phyloP scores from a whole-genome alignment of 2,888 invertebrate genomes.

The Leucania comma region DNA sequence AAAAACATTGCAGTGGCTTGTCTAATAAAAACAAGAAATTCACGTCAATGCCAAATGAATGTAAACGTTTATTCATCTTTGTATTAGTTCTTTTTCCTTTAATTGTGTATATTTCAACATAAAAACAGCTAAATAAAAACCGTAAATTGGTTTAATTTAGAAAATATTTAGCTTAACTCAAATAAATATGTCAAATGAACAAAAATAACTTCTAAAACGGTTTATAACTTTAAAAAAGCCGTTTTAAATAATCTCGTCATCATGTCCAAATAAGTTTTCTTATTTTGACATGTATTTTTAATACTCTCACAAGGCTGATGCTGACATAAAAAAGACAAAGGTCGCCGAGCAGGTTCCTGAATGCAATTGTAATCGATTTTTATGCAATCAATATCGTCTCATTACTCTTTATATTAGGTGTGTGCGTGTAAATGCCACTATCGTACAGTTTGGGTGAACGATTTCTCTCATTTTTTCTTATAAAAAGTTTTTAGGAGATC shows the following conservation, averaged over 20 bases:
- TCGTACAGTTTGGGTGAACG: slow-evolving; percentile 55
- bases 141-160: not conserved
- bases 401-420: slow-evolving; percentile 76
- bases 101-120: slow-evolving; percentile 12
- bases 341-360: slow-evolving; percentile 79
- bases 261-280: slow-evolving; percentile 56
- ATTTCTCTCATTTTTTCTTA: slow-evolving; percentile 52
- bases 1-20: slow-evolving; percentile 31
- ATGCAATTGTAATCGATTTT: slow-evolving; percentile 79
- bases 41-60: slow-evolving; percentile 54
- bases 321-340: slow-evolving; percentile 78
- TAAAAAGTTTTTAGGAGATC: slow-evolving; percentile 12
- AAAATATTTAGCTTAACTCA: not conserved
- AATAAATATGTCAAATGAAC: not conserved
- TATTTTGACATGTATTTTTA: slow-evolving; percentile 67
- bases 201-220: not conserved
- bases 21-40: slow-evolving; percentile 55
- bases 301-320: slow-evolving; percentile 61
- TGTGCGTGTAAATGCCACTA: slow-evolving; percentile 74
- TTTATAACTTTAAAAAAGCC: slow-evolving; percentile 1
- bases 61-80: slow-evolving; percentile 36
- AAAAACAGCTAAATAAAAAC: not conserved
- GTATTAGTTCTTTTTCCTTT: slow-evolving; percentile 36
- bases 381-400: slow-evolving; percentile 80
- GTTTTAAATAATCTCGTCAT: slow-evolving; percentile 48